Conservation (phyloP, 2,797 vertebrate genomes). For the Emydoidea blandingii region DNA sequence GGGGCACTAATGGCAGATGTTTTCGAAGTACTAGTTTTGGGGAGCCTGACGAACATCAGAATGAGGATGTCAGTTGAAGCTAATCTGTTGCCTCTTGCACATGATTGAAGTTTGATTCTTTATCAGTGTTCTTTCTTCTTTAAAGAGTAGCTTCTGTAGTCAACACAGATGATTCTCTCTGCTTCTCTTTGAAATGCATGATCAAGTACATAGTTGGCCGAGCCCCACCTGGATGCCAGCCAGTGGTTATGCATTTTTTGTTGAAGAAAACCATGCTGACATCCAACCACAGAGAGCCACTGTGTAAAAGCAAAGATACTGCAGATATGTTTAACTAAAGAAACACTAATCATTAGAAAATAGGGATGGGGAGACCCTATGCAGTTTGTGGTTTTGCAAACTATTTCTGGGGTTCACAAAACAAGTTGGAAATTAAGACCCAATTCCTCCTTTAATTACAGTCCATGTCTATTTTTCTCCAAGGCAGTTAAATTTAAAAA, state of each 20-base stretch:
- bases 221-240: slow-evolving; percentile 52
- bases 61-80: not conserved
- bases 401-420: slow-evolving; percentile 61
- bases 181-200: not conserved
- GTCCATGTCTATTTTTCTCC: not conserved
- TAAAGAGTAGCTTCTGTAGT: not conserved
- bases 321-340: slow-evolving; percentile 30
- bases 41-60: not conserved
- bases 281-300: slow-evolving; percentile 38
- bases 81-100: not conserved
- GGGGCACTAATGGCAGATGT: not conserved
- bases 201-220: slow-evolving; percentile 1
- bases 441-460: slow-evolving; percentile 41
- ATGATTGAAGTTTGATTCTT: not conserved
- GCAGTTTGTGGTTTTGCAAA: slow-evolving; percentile 44
- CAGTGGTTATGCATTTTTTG: slow-evolving; percentile 6
- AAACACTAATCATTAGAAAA: slow-evolving; percentile 24
- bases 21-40: not conserved
- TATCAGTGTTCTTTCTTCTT: not conserved
- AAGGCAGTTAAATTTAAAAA: not conserved
- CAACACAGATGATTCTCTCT: not conserved
- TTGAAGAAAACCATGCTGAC: slow-evolving; percentile 18
- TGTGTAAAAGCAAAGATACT: slow-evolving; percentile 31
- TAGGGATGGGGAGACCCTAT: slow-evolving; percentile 31
- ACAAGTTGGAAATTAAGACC: slow-evolving; percentile 35